Base-by-base conservation (phyloP, 2,113 vertebrate species). In the Eublepharis macularius region DNA sequence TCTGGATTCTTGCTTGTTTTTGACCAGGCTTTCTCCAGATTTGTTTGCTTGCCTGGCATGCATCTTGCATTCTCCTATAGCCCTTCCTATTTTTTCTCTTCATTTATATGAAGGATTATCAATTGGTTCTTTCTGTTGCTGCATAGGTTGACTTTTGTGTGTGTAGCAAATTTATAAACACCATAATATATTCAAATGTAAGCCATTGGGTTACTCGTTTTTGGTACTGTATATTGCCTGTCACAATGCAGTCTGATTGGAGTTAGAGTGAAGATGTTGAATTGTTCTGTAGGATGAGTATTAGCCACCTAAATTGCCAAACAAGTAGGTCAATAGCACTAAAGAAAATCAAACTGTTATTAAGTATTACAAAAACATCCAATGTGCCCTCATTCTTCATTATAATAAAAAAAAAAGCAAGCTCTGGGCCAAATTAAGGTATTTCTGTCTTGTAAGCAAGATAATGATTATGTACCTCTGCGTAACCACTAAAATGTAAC, bases 51-150 rank as follows among this genome's bases (percentile, higher is more conserved):
- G 95, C 96, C 79, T 95, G 41, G 96, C 96, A 97, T 96, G 96
- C 87, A 81, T 92, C 65, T 90, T 91, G 36, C 93, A 83, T 93
- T 89, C 24, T n/a, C 77, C 54, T 86, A 32, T 74, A 86, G 34
- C 89, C 75, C 89, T 94, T 83, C 90, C 83, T 89, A 77, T 90
- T 92, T 89, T 69, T 76, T 93, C 82, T 91, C 83, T 92, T 93
- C 84, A n/a, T 39, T 57, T 90, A 89, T 80, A 73, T 51, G 47
- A 93, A 92, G 93, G 92, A 94, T 92, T 95, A 94, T 92, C 87
- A 95, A 95, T 94, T 96, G 96, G 94, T 95, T 96, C 92, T 95
- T 95, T 95, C 80, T 96, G 96, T 97, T 97, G 95, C 96, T 97
- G 96, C 96, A 95, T 92, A 90, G 83, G 79, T 82, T 80, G 87